A percentile compares a stretch with the other conserved stretches of the same genome.
phyloP scores from a whole-genome alignment of 2,797 vertebrate species.

The Morus bassanus region DNA sequence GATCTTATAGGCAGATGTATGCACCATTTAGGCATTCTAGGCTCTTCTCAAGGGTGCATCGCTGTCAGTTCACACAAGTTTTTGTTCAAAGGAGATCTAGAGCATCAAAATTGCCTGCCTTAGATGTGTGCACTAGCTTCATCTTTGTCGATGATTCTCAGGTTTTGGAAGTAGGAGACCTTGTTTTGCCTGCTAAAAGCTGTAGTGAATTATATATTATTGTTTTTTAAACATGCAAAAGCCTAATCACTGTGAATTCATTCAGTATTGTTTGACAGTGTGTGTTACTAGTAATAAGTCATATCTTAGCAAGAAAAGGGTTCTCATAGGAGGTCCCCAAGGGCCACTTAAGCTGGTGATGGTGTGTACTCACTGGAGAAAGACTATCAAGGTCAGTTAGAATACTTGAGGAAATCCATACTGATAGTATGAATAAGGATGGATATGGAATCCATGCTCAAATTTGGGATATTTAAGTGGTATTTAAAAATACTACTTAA shows the following conservation, averaged over 20 bases:
- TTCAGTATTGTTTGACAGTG: not conserved
- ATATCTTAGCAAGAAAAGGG: not conserved
- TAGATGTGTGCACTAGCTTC: not conserved
- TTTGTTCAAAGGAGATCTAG: not conserved
- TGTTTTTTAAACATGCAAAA: not conserved
- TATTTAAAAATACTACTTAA: not conserved
- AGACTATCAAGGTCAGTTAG: not conserved
- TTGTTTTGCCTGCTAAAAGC: not conserved
- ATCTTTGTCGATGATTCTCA: not conserved
- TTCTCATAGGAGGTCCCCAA: not conserved
- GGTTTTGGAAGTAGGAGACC: not conserved
- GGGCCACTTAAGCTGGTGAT: not conserved
- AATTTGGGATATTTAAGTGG: not conserved
- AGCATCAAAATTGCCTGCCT: not conserved
- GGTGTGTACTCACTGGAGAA: not conserved
- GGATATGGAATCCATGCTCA: not conserved
- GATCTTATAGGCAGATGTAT: not conserved
- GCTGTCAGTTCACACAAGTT: not conserved
- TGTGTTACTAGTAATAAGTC: constrained; percentile 1
- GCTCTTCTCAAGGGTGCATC: not conserved
- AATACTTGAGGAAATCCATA: not conserved
- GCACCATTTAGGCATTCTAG: not conserved
- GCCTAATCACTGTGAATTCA: not conserved
- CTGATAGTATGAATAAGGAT: not conserved
- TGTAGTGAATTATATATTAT: not conserved